Evolutionary conservation across 2,113 vertebrate species (phyloP).

Genomic region (Cacatua alba): DNA sequence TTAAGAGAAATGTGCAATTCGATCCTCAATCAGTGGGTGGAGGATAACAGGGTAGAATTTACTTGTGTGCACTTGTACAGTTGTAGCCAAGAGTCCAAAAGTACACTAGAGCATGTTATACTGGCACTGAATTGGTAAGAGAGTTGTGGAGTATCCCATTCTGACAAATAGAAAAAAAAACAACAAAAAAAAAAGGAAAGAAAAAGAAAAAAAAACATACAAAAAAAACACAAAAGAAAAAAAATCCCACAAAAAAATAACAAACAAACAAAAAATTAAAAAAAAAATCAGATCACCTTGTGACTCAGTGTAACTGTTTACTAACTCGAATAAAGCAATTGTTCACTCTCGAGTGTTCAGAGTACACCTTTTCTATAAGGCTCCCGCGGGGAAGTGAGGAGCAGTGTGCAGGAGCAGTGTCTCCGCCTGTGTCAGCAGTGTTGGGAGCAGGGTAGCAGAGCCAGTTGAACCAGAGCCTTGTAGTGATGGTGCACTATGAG

Average conservation of each 20-base stretch:
- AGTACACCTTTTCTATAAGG: conserved; percentile 75
- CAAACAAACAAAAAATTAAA: neutral
- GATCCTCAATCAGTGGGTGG: conserved; percentile 84
- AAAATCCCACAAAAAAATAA: neutral
- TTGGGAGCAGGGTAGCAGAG: conserved; percentile 13
- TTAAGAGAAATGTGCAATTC: conserved; percentile 87
- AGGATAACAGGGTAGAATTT: conserved; percentile 89
- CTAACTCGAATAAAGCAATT: conserved; percentile 86
- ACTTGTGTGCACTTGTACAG: conserved; percentile 87
- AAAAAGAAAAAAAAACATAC: neutral
- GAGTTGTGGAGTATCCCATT: conserved; percentile 80
- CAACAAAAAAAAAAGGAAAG: neutral
- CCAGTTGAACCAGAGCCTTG: conserved; percentile 63
- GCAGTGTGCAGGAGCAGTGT: conserved; percentile 22
- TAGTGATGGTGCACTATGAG: conserved; percentile 70
- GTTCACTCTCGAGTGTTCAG: conserved; percentile 78
- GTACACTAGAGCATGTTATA: conserved; percentile 83
- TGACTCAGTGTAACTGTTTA: conserved; percentile 90
- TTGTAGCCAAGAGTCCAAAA: conserved; percentile 89
- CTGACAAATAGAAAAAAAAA: conserved; percentile 70
- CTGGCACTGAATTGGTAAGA: conserved; percentile 82
- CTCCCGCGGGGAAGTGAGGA: conserved; percentile 34
- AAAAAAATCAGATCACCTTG: conserved; percentile 79
- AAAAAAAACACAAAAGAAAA: conserved; percentile 38
- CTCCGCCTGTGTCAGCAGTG: neutral